Percentiles rank a stretch among this genome's conserved stretches.
These are phyloP conservation scores for Smutsia temminckii DNA, from an alignment of 2,797 vertebrate species.

Conservation along the genomic window DNA sequence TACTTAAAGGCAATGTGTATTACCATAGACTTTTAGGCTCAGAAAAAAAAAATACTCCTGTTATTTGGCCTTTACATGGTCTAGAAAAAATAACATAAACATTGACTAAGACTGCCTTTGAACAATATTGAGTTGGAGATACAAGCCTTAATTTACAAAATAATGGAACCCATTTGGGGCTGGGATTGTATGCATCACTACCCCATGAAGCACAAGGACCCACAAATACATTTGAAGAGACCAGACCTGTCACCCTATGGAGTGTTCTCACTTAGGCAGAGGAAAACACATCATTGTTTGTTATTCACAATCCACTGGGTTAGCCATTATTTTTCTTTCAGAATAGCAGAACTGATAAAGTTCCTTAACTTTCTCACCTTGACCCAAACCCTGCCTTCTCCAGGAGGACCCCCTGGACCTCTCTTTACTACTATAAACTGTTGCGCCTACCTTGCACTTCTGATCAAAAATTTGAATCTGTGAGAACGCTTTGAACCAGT, in stretches of 20 bases:
- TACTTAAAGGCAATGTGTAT: neutral
- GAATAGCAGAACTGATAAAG: neutral
- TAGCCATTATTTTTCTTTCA: neutral
- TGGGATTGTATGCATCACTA: neutral
- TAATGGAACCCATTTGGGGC: neutral
- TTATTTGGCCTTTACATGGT: neutral
- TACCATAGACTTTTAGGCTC: neutral
- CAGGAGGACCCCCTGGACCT: too few relatives aligned
- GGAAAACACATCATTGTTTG: neutral
- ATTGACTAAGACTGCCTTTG: conserved; percentile 17
- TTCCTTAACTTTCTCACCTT: too few relatives aligned
- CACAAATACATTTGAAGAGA: neutral
- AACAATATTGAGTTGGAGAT: neutral
- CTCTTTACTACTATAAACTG: too few relatives aligned
- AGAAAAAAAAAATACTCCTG: neutral
- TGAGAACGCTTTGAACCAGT: neutral
- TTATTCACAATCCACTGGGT: neutral
- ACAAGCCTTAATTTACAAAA: conserved; percentile 11
- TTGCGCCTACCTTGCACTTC: too few relatives aligned
- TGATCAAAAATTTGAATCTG: neutral
- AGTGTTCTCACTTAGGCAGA: neutral
- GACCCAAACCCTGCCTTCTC: too few relatives aligned
- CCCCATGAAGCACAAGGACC: neutral
- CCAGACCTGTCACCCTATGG: accelerated
- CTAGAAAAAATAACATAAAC: neutral